These are phyloP conservation scores for Electrophaes corylata DNA, from an alignment of 2,888 invertebrate genomes.

Conservation along the genomic window DNA sequence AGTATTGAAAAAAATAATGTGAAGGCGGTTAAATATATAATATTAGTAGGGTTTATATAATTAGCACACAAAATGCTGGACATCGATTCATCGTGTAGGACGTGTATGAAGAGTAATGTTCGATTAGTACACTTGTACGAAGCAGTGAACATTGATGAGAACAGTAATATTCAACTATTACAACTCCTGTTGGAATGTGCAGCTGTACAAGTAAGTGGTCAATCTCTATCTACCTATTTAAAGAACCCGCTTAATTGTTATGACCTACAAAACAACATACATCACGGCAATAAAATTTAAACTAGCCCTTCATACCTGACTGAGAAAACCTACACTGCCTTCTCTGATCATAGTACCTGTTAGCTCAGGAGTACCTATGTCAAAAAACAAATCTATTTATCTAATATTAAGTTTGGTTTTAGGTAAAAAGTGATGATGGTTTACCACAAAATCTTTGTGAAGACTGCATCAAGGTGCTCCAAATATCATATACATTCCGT, in stretches of 20 bases:
- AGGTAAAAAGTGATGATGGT: conserved; percentile 79
- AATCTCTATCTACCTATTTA: not conserved
- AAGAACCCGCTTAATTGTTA: not conserved
- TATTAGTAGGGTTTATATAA: not conserved
- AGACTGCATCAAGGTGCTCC: conserved; percentile 78
- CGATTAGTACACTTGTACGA: conserved; percentile 62
- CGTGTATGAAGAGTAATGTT: conserved; percentile 70
- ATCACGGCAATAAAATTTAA: too few relatives aligned
- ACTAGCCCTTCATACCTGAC: too few relatives aligned
- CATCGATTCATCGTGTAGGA: conserved; percentile 64
- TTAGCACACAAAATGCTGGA: conserved; percentile 47
- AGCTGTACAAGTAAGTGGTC: conserved; percentile 55
- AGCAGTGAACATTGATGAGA: conserved; percentile 58
- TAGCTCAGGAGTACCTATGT: too few relatives aligned
- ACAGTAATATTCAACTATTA: conserved; percentile 54
- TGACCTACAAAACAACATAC: not conserved
- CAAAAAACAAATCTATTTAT: too few relatives aligned
- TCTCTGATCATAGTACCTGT: too few relatives aligned
- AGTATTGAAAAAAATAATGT: not conserved
- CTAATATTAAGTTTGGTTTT: conserved; percentile 36
- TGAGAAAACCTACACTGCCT: too few relatives aligned
- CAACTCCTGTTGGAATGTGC: conserved; percentile 65
- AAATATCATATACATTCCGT: conserved; percentile 74
- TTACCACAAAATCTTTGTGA: conserved; percentile 85
- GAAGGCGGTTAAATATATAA: too few relatives aligned